Base-by-base conservation (phyloP, 2,113 vertebrate species). In the Deroptyus accipitrinus region DNA sequence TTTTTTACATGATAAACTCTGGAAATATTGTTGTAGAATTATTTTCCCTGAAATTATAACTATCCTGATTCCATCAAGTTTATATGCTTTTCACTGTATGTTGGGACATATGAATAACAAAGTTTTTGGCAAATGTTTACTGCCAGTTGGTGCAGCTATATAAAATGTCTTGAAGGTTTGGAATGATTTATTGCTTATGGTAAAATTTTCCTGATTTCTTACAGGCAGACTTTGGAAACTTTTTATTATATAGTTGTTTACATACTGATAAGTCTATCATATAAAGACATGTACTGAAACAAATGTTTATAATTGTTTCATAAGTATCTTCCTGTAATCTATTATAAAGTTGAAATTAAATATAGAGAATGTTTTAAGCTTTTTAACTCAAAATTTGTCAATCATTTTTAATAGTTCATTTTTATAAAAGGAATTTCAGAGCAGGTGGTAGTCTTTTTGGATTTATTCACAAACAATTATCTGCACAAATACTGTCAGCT, bases 301-400 rank as follows among this genome's bases (percentile, higher is more conserved):
- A 98, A 98, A 98, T 97, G 96, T 97, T 97, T 97, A 97, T 98
- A 98, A 98, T 98, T 98, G 98, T 98, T 98, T 98, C 98, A 96
- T 98, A 98, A 99, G 98, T 97, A 98, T 98, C 98, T 98, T 99
- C 99, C 98, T 99, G 98, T 99, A 99, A 99, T 99, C 99, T 99
- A 99, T 99, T 99, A 99, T 99, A 99, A 99, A 99, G 99, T 99
- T 99, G 98, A 98, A 99, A 99, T 99, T 99, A 99, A 99, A 99
- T 99, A 99, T 99, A 99, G 99, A 98, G 98, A 99, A 99, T 99
- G 98, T 99, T 99, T 99, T 99, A 99, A 99, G 97, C 97, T 98
- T 98, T 98, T 98, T 98, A 98, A 97, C 98, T 98, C 97, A 97
- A 97, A 98, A 98, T 98, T 98, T 98, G 98, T 98, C 98, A 98